Conservation (phyloP, 1,140 invertebrate species). For the Cydia fagiglandana region DNA sequence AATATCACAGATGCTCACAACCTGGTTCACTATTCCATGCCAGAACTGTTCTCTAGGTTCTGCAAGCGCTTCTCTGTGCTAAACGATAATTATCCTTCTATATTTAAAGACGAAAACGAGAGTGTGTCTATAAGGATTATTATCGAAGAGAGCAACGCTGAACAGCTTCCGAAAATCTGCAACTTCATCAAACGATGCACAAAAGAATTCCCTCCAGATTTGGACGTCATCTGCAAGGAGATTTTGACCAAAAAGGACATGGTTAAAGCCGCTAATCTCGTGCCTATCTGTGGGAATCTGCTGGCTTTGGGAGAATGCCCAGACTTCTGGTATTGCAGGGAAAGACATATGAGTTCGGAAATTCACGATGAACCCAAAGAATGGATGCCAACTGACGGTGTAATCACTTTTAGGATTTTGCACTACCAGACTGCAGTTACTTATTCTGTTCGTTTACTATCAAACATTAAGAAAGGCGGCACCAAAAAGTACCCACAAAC, state of each 20-base stretch:
- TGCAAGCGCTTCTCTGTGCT: constrained; percentile 67
- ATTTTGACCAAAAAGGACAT: constrained; percentile 58
- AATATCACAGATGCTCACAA: constrained; percentile 66
- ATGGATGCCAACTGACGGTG: constrained; percentile 66
- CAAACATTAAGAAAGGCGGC: constrained; percentile 45
- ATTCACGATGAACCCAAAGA: constrained; percentile 55
- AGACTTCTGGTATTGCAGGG: constrained; percentile 61
- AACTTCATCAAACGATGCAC: constrained; percentile 70
- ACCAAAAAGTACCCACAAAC: constrained; percentile 57
- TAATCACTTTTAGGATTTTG: constrained; percentile 66
- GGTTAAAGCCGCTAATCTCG: constrained; percentile 54
- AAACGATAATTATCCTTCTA: constrained; percentile 68
- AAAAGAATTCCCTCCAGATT: constrained; percentile 48
- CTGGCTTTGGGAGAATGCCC: constrained; percentile 64
- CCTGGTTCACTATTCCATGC: constrained; percentile 68
- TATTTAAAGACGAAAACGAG: constrained; percentile 54
- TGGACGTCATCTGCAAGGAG: constrained; percentile 50
- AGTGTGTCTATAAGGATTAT: constrained; percentile 65
- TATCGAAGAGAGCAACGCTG: constrained; percentile 59
- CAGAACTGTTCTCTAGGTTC: constrained; percentile 62
- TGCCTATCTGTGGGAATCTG: constrained; percentile 63
- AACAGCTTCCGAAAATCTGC: constrained; percentile 70
- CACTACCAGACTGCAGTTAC: constrained; percentile 56
- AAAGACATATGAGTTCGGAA: constrained; percentile 58
- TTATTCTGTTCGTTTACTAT: constrained; percentile 63